Evolutionary conservation across 2,797 vertebrate genomes (phyloP).

Genomic region (Apodemus agrarius): DNA sequence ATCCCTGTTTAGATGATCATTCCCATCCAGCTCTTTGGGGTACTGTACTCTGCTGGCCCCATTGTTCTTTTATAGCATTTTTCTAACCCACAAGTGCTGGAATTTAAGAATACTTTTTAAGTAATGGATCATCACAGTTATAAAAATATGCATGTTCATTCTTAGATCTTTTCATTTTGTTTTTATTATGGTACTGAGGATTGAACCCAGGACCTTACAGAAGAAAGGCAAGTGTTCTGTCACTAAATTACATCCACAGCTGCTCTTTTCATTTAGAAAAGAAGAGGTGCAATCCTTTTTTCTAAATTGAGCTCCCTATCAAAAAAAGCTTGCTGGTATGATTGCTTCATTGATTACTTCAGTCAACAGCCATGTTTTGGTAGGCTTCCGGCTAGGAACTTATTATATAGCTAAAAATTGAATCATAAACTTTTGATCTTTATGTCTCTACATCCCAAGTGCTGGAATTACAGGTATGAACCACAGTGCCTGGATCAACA

Average conservation of each 20-base stretch:
- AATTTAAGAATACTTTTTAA: not conserved
- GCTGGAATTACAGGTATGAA: not conserved
- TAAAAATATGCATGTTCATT: not conserved
- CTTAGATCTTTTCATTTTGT: not conserved
- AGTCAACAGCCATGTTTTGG: not conserved
- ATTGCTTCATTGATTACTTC: not conserved
- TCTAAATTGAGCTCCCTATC: not conserved
- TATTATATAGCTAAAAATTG: not conserved
- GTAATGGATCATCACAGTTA: not conserved
- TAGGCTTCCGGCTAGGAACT: not conserved
- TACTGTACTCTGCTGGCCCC: not conserved
- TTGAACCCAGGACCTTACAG: not conserved
- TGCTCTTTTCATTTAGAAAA: conserved; percentile 15
- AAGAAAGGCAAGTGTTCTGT: not conserved
- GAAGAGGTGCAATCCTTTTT: not conserved
- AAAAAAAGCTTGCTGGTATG: conserved; percentile 17
- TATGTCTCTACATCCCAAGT: not conserved
- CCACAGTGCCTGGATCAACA: not conserved
- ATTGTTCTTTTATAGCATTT: not conserved
- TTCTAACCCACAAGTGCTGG: not conserved
- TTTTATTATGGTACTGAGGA: not conserved
- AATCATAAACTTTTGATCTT: not conserved
- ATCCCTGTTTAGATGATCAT: not conserved
- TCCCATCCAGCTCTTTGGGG: not conserved
- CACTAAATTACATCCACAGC: not conserved